Evolutionary conservation across 1,140 invertebrate genomes (phyloP).

Genomic region (Oncopodura yosiiana): DNA sequence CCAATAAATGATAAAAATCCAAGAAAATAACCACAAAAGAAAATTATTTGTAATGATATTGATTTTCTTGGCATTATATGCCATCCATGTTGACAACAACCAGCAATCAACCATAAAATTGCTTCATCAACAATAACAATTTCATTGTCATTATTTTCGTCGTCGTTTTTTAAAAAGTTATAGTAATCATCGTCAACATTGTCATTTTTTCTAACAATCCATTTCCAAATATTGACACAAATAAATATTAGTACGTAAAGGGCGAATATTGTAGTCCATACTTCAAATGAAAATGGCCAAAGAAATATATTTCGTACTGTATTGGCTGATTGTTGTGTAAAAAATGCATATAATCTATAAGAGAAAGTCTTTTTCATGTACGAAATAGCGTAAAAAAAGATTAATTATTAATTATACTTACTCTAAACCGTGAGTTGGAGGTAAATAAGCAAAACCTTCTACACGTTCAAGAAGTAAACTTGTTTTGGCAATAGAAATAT

Average conservation of each 20-base stretch:
- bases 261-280: neutral
- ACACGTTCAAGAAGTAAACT: conserved; percentile 13
- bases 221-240: neutral
- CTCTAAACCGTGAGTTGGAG: conserved; percentile 10
- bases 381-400: neutral
- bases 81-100: conserved; percentile 19
- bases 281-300: neutral
- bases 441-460: conserved; percentile 2
- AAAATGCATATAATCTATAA: conserved; percentile 16
- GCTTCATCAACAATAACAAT: neutral
- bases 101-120: neutral
- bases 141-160: neutral
- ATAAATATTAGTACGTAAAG: neutral
- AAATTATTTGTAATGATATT: conserved; percentile 1
- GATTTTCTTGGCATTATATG: conserved; percentile 2
- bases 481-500: conserved; percentile 19
- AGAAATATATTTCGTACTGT: conserved; percentile 13
- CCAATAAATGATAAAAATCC: conserved; percentile 14
- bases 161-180: neutral
- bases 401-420: neutral
- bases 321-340: conserved; percentile 8
- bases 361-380: neutral
- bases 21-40: conserved; percentile 10
- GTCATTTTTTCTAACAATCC: neutral
- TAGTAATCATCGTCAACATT: neutral